Percentiles rank a stretch among this genome's conserved stretches.
These are phyloP conservation scores for Dicyrtoma fusca DNA, from an alignment of 2,888 invertebrate genomes.

Conservation along the genomic window DNA sequence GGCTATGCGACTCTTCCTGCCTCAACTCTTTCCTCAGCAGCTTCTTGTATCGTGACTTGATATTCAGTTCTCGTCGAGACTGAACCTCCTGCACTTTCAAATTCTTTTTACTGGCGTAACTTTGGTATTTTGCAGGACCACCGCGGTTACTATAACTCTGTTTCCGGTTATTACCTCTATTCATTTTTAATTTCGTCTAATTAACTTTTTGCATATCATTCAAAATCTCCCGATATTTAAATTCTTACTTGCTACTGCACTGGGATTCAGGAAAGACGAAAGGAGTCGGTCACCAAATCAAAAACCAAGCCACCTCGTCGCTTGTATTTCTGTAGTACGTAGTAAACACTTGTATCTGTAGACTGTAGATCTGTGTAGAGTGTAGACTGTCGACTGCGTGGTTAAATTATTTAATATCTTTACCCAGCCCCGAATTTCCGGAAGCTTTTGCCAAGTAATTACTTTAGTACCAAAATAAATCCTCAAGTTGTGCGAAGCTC, in stretches of 20 bases:
- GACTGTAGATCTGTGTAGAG: too few species aligned
- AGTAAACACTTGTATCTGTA: too few species aligned
- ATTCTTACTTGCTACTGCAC: too few species aligned
- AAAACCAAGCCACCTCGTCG: too few species aligned
- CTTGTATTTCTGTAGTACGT: too few species aligned
- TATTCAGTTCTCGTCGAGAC: constrained; percentile 7
- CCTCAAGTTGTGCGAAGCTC: too few species aligned
- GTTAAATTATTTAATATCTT: too few species aligned
- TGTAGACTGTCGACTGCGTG: too few species aligned
- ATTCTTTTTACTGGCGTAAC: neutral
- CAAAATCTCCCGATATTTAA: too few species aligned
- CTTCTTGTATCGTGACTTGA: constrained; percentile 15
- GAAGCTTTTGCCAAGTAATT: neutral
- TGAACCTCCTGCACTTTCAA: neutral
- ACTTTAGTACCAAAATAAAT: neutral
- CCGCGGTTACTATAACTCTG: neutral
- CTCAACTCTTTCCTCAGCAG: neutral
- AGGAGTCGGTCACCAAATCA: too few species aligned
- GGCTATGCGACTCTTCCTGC: neutral
- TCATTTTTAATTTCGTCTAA: neutral
- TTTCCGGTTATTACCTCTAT: neutral
- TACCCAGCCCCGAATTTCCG: neutral
- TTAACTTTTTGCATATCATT: too few species aligned
- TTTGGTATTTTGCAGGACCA: neutral
- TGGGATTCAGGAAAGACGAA: too few species aligned